phyloP scores from a whole-genome alignment of 2,113 vertebrate genomes.

The Brienomyrus brachyistius region DNA sequence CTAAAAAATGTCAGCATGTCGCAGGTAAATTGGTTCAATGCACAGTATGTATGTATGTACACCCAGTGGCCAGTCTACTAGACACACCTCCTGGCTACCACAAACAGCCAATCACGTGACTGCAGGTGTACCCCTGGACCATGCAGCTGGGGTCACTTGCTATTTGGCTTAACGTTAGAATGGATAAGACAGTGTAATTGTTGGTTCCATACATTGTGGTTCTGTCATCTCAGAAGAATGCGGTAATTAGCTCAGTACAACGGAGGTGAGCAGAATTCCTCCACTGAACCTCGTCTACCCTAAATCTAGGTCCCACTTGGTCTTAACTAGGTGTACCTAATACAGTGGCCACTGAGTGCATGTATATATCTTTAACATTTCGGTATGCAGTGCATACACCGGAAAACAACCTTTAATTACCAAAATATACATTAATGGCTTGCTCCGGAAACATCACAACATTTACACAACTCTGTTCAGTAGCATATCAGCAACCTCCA shows the following conservation, averaged over 20 bases:
- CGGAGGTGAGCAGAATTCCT: not conserved
- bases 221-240: not conserved
- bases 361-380: constrained; percentile 64
- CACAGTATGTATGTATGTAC: constrained; percentile 50
- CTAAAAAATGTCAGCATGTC: constrained; percentile 73
- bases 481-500: constrained; percentile 61
- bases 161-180: not conserved
- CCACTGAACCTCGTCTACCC: not conserved
- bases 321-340: not conserved
- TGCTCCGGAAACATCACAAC: constrained; percentile 71
- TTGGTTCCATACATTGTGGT: not conserved
- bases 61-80: not conserved
- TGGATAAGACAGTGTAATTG: not conserved
- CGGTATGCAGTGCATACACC: constrained; percentile 66
- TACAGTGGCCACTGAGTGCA: constrained; percentile 21
- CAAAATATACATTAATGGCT: constrained; percentile 71
- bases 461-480: constrained; percentile 57
- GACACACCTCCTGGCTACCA: not conserved
- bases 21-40: constrained; percentile 60
- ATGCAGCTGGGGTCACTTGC: not conserved
- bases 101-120: not conserved
- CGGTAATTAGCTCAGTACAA: not conserved
- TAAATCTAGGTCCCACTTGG: not conserved
- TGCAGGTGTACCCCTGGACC: not conserved
- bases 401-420: constrained; percentile 66